A percentile compares a stretch with the other conserved stretches of the same genome.
Evolutionary conservation across 2,797 vertebrate genomes (phyloP).

Genomic region (Sebastes cheni): DNA sequence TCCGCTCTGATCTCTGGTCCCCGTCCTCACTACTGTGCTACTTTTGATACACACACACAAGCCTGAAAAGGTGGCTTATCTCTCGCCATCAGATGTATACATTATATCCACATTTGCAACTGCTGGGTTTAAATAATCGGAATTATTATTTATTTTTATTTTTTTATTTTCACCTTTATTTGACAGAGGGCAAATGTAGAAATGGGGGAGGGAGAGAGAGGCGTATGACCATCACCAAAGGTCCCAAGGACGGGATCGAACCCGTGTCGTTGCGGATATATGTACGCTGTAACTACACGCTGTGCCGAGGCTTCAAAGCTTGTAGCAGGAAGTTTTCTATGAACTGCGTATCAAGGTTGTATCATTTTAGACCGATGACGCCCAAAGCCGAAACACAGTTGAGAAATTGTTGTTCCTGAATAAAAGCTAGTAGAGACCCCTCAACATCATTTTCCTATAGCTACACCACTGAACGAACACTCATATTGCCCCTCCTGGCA

Average conservation of each 20-base stretch:
- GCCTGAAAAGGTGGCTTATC: slow-evolving; percentile 1
- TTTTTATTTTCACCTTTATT: not conserved
- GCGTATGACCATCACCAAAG: not conserved
- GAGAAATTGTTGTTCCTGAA: too few relatives aligned
- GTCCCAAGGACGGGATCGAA: not conserved
- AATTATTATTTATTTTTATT: not conserved
- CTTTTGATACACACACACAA: slow-evolving; percentile 20
- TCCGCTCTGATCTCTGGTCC: slow-evolving; percentile 6
- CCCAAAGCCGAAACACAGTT: too few relatives aligned
- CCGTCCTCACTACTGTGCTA: slow-evolving; percentile 29
- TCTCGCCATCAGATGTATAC: not conserved
- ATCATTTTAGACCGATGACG: too few relatives aligned
- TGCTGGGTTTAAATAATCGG: not conserved
- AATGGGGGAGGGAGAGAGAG: not conserved
- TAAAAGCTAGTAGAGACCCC: accelerated
- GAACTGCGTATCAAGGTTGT: too few relatives aligned
- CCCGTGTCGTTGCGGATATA: too few relatives aligned
- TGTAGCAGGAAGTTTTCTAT: too few relatives aligned
- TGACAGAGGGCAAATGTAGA: not conserved
- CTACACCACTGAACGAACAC: too few relatives aligned
- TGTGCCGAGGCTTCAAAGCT: too few relatives aligned
- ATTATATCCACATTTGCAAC: not conserved
- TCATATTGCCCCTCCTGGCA: too few relatives aligned
- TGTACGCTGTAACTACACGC: too few relatives aligned
- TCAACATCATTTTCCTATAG: too few relatives aligned